phyloP scores from a whole-genome alignment of 1,140 invertebrate genomes.

The Caenorhabditis brenneri region DNA sequence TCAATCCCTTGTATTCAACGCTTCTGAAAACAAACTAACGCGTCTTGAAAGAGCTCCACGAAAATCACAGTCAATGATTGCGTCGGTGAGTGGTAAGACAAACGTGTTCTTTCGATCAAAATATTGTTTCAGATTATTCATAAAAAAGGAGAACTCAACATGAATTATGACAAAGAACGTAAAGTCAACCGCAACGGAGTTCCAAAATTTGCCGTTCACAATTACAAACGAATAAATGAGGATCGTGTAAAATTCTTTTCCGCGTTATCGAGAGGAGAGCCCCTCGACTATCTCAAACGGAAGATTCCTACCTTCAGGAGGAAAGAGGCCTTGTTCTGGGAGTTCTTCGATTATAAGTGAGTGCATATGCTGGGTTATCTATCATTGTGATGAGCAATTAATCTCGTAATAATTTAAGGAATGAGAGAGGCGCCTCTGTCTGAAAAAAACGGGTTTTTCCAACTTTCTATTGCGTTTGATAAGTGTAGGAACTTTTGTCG shows the following conservation, averaged over 20 bases:
- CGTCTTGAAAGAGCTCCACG: not conserved
- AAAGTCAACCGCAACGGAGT: not conserved
- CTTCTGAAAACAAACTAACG: constrained; percentile 12
- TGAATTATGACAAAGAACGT: not conserved
- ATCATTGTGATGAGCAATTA: too few relatives aligned
- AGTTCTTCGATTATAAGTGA: constrained; percentile 35
- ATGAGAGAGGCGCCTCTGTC: too few relatives aligned
- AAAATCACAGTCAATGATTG: not conserved
- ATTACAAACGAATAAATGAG: not conserved
- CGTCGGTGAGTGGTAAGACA: not conserved
- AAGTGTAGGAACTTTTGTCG: too few relatives aligned
- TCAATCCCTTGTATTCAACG: constrained; percentile 37
- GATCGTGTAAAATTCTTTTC: constrained; percentile 35
- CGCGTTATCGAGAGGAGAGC: constrained; percentile 19
- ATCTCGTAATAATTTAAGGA: too few relatives aligned
- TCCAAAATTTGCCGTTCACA: not conserved
- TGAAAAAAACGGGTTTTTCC: too few relatives aligned
- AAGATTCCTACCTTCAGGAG: not conserved
- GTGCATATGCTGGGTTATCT: too few relatives aligned
- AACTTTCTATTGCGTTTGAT: too few relatives aligned
- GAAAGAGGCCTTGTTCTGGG: not conserved
- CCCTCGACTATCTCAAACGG: not conserved
- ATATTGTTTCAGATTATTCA: constrained; percentile 28
- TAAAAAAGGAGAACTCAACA: constrained; percentile 3
- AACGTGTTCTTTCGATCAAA: not conserved